Evolutionary conservation across 2,797 vertebrate species (phyloP).

Genomic region (Pipistrellus kuhlii): DNA sequence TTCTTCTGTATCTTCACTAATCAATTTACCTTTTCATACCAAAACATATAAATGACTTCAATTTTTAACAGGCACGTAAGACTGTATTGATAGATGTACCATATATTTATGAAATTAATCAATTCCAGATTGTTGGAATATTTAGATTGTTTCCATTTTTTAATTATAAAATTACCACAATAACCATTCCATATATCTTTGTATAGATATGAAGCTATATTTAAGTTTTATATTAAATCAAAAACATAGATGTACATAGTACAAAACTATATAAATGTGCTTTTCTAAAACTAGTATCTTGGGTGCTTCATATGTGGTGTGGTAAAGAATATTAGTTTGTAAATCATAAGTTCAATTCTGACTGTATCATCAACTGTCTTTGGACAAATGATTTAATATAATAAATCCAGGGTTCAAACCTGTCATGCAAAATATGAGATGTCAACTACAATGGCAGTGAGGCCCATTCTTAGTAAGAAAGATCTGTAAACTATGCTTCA

Average conservation of each 20-base stretch:
- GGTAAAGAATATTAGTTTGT: background rate
- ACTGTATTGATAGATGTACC: background rate
- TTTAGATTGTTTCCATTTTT: conserved; percentile 4
- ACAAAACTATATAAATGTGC: background rate
- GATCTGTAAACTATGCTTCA: background rate
- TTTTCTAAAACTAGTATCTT: background rate
- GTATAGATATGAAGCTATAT: background rate
- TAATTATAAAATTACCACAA: background rate
- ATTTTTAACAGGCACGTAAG: background rate
- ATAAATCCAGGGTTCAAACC: background rate
- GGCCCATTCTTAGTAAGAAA: background rate
- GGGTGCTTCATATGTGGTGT: background rate
- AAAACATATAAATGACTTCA: background rate
- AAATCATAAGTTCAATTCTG: background rate
- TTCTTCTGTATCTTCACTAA: background rate
- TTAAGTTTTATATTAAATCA: background rate
- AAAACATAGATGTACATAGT: background rate
- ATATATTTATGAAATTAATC: background rate
- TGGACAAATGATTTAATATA: background rate
- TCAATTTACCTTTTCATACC: conserved; percentile 1
- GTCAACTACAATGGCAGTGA: background rate
- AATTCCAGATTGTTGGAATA: background rate
- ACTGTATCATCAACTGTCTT: background rate
- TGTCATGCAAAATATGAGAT: background rate
- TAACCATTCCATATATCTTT: conserved; percentile 31